Percentiles rank a stretch among this genome's conserved stretches.
These are phyloP conservation scores for Synergus laeviventris DNA, from an alignment of 2,888 invertebrate genomes.

Conservation along the genomic window DNA sequence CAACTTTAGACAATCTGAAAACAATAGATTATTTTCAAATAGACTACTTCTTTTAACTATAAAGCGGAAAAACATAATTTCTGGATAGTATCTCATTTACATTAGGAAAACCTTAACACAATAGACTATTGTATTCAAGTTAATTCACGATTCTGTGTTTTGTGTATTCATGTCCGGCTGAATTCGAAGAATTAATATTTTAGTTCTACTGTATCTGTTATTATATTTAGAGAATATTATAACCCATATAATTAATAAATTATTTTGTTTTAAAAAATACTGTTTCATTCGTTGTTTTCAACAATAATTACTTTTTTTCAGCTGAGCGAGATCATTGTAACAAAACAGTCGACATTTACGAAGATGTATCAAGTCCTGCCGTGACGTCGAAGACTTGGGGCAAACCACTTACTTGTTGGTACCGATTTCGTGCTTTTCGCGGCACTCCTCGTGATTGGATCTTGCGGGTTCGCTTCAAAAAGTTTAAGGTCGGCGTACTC, in stretches of 20 bases:
- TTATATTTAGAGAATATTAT: background rate
- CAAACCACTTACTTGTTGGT: conserved; percentile 91
- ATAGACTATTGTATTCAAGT: background rate
- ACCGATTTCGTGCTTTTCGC: conserved; percentile 91
- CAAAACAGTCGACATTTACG: conserved; percentile 95
- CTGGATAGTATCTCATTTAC: background rate
- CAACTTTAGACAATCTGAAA: background rate
- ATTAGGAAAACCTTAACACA: background rate
- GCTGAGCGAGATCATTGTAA: conserved; percentile 92
- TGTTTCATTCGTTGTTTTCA: background rate
- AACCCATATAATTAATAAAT: no score
- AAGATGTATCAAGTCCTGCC: conserved; percentile 92
- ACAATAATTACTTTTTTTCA: conserved; percentile 50
- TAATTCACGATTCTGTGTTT: background rate
- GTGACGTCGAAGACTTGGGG: conserved; percentile 89
- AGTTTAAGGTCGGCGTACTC: conserved; percentile 92
- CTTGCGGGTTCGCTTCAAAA: conserved; percentile 91
- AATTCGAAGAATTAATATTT: background rate
- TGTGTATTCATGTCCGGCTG: no score
- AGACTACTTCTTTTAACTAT: background rate
- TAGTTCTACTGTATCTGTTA: background rate
- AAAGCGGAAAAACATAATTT: background rate
- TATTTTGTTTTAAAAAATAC: no score
- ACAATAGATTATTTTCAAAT: background rate
- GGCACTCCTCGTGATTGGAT: conserved; percentile 95